Percentiles rank a stretch among this genome's conserved stretches.
These are phyloP conservation scores for Aulostomus chinensis DNA, from an alignment of 2,797 vertebrate genomes.

Conservation along the genomic window DNA sequence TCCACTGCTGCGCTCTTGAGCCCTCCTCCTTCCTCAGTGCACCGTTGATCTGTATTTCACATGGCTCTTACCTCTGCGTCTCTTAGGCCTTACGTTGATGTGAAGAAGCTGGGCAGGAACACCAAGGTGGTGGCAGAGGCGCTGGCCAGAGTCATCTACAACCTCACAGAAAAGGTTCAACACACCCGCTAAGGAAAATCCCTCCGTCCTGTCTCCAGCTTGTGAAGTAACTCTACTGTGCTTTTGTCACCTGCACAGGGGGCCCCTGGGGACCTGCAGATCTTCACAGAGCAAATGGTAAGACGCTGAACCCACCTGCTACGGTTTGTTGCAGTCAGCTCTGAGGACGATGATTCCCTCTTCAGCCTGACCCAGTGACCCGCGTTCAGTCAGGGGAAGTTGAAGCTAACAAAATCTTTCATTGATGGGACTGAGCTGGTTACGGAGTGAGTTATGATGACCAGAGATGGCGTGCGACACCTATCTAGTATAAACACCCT, in stretches of 20 bases:
- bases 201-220: not conserved
- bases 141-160: conserved; percentile 94
- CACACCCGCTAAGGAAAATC: not conserved
- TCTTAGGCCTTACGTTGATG: conserved; percentile 89
- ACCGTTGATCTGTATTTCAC: too few species aligned
- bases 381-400: too few species aligned
- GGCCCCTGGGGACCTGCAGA: conserved; percentile 88
- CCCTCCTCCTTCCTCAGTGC: too few species aligned
- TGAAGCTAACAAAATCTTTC: too few species aligned
- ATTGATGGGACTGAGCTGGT: too few species aligned
- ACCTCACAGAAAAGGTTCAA: conserved; percentile 94
- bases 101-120: conserved; percentile 88
- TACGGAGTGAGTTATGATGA: too few species aligned
- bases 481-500: too few species aligned
- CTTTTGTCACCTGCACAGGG: conserved; percentile 75
- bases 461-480: too few species aligned
- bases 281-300: conserved; percentile 99
- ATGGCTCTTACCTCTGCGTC: conserved; percentile 29
- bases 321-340: not conserved
- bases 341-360: too few species aligned
- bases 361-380: too few species aligned
- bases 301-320: conserved; percentile 32
- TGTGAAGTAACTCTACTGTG: not conserved
- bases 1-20: too few species aligned
- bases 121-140: conserved; percentile 93